Conservation (phyloP, 2,888 invertebrate species). For the Hyposoter dolosus region DNA sequence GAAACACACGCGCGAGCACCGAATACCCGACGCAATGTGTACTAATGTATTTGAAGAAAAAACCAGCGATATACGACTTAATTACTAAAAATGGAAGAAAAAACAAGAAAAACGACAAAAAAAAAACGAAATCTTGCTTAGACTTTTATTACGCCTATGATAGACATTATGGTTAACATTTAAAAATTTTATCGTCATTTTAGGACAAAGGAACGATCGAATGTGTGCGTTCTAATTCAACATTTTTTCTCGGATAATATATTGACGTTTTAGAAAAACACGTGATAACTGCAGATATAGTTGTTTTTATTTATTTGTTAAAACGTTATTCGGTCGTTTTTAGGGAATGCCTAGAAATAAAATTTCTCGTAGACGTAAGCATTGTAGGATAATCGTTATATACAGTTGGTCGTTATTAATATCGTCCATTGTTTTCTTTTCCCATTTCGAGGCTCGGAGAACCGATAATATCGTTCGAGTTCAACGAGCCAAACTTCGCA, state of each 20-base stretch:
- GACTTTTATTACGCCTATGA: conserved; percentile 65
- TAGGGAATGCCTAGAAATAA: neutral
- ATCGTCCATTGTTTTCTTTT: neutral
- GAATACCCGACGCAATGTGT: conserved; percentile 46
- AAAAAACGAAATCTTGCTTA: conserved; percentile 44
- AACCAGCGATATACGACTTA: conserved; percentile 59
- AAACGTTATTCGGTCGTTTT: neutral
- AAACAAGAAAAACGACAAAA: conserved; percentile 20
- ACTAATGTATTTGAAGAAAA: conserved; percentile 52
- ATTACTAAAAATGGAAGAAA: conserved; percentile 57
- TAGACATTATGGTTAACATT: conserved; percentile 40
- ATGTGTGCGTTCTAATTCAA: neutral
- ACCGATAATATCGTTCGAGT: conserved; percentile 3
- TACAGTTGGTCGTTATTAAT: neutral
- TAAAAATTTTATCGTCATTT: conserved; percentile 13
- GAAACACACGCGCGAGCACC: conserved; percentile 48
- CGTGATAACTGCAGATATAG: conserved; percentile 19
- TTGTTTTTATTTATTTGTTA: conserved; percentile 18
- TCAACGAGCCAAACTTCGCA: conserved; percentile 27
- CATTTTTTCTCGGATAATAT: conserved; percentile 34
- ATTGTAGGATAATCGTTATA: conserved; percentile 12
- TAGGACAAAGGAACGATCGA: conserved; percentile 20
- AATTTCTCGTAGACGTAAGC: neutral
- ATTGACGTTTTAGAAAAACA: conserved; percentile 36
- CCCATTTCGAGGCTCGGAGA: neutral